phyloP scores from a whole-genome alignment of 2,888 invertebrate species.

The Apotomis betuletana region DNA sequence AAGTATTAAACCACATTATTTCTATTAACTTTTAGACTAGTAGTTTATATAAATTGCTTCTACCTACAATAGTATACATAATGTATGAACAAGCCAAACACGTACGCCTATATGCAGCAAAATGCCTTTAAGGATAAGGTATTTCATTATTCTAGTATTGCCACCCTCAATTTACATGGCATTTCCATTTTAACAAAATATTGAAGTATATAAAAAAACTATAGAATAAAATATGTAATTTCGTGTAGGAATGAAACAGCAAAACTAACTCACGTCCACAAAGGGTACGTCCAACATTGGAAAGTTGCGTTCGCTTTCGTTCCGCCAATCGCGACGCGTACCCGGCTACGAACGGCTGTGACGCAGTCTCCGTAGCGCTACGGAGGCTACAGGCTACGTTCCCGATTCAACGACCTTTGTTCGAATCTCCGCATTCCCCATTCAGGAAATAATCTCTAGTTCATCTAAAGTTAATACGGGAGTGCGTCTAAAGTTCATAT shows the following conservation, averaged over 20 bases:
- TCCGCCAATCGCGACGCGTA: slow-evolving; percentile 69
- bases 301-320: slow-evolving; percentile 47
- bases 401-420: slow-evolving; percentile 65
- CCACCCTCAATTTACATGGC: background rate
- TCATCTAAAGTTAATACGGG: slow-evolving; percentile 24
- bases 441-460: slow-evolving; percentile 22
- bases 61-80: too few species aligned
- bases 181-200: background rate
- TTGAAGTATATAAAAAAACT: background rate
- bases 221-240: background rate
- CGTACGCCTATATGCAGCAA: background rate
- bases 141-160: background rate
- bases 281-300: slow-evolving; percentile 15
- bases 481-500: too few species aligned
- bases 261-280: slow-evolving; percentile 10
- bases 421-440: slow-evolving; percentile 62
- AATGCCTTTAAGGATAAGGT: background rate
- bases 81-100: background rate
- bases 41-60: too few species aligned
- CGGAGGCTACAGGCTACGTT: slow-evolving; percentile 58
- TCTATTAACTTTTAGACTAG: too few species aligned
- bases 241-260: background rate
- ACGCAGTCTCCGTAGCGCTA: slow-evolving; percentile 74
- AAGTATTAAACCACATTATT: too few species aligned
- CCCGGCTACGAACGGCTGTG: slow-evolving; percentile 75